Evolutionary conservation across 2,113 vertebrate genomes (phyloP).

Genomic region (Calcarius ornatus): DNA sequence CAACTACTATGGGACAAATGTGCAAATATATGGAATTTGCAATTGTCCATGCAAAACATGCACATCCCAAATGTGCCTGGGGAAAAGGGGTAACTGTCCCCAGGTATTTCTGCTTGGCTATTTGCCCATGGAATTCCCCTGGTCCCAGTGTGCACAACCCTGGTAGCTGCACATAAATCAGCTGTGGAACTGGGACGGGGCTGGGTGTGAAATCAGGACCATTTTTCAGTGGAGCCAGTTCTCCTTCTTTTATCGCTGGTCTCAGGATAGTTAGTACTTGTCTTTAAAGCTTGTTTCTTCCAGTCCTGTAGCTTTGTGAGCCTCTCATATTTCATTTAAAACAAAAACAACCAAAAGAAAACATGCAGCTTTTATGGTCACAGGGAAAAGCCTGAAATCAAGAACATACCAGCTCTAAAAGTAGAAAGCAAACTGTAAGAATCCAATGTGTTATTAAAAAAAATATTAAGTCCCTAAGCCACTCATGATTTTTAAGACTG

Average conservation of each 20-base stretch:
- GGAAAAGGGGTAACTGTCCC: not conserved
- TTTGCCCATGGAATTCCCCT: not conserved
- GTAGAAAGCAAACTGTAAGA: constrained; percentile 54
- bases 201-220: constrained; percentile 2
- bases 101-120: not conserved
- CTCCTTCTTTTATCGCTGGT: constrained; percentile 15
- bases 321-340: constrained; percentile 41
- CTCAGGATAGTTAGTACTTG: constrained; percentile 46
- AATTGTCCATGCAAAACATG: not conserved
- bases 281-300: constrained; percentile 40
- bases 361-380: not conserved
- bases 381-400: constrained; percentile 43
- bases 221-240: constrained; percentile 22
- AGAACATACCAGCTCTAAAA: constrained; percentile 36
- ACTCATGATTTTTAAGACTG: constrained; percentile 35
- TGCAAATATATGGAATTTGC: not conserved
- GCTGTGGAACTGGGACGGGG: not conserved
- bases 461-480: constrained; percentile 39
- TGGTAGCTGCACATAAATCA: not conserved
- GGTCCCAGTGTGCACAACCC: not conserved
- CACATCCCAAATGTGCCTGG: fast-evolving
- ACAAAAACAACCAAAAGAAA: constrained; percentile 28
- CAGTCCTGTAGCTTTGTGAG: not conserved
- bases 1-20: not conserved
- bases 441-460: constrained; percentile 30